Evolutionary conservation across 1,140 invertebrate genomes (phyloP).

Genomic region (Aplysia californica): DNA sequence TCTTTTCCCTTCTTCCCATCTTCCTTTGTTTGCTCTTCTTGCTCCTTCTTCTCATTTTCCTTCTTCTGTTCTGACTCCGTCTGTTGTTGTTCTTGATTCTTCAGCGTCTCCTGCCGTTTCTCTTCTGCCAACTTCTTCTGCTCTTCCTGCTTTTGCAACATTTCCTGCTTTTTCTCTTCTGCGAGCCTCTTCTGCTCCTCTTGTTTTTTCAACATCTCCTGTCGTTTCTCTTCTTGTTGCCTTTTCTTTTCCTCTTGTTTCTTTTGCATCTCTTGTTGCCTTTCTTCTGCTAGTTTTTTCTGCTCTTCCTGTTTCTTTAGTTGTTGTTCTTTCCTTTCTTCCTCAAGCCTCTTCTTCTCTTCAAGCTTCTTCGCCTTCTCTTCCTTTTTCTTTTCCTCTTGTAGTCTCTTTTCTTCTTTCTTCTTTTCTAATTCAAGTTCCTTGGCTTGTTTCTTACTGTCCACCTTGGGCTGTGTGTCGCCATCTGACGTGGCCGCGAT

Average conservation of each 20-base stretch:
- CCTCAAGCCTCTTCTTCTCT: not conserved
- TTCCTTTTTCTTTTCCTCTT: not conserved
- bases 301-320: not conserved
- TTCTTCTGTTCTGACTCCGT: too few relatives aligned
- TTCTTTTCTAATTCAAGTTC: not conserved
- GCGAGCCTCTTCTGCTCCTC: not conserved
- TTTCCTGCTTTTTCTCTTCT: not conserved
- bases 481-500: too few relatives aligned
- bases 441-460: too few relatives aligned
- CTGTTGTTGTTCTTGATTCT: too few relatives aligned
- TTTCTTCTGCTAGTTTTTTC: not conserved
- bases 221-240: too few relatives aligned
- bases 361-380: not conserved
- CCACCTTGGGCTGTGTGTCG: too few relatives aligned
- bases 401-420: not conserved
- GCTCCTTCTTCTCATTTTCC: too few relatives aligned
- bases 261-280: not conserved
- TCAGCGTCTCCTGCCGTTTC: too few relatives aligned
- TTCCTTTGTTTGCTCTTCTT: too few relatives aligned
- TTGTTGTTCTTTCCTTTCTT: not conserved
- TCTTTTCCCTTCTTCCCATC: too few relatives aligned
- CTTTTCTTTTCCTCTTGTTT: not conserved
- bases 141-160: not conserved
- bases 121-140: not conserved
- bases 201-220: not conserved